Conservation (phyloP, 2,888 invertebrate species). For the Brassicogethes aeneus region DNA sequence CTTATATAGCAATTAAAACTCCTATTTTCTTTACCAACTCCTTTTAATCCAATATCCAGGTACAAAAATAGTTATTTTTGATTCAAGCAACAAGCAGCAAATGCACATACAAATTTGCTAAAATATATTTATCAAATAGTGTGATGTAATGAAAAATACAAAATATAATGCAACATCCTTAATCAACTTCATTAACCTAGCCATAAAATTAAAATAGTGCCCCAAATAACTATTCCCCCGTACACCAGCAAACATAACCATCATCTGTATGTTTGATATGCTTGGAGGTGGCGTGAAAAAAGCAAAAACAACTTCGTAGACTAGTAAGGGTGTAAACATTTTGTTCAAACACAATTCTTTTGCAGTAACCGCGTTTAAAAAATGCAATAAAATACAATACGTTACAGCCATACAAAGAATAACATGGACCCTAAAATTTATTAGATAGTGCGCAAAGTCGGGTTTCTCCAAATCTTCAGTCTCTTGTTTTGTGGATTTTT, state of each 20-base stretch:
- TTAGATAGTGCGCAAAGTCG: background rate
- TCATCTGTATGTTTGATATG: background rate
- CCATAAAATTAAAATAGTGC: background rate
- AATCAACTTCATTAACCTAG: background rate
- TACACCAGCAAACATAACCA: background rate
- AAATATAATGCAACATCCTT: background rate
- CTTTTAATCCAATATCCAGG: no score
- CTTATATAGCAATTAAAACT: no score
- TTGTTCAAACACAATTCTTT: slow-evolving; percentile 33
- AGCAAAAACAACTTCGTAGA: slow-evolving; percentile 36
- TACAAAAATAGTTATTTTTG: no score
- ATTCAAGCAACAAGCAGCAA: no score
- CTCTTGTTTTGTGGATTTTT: no score
- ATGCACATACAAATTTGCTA: background rate
- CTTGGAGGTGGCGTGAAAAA: background rate
- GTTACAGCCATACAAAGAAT: background rate
- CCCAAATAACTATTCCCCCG: background rate
- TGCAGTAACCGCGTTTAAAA: background rate
- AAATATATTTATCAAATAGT: no score
- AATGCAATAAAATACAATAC: background rate
- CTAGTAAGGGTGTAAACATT: slow-evolving; percentile 46
- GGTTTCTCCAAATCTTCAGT: no score
- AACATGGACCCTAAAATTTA: background rate
- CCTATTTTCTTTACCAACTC: no score
- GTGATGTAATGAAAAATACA: background rate